Base-by-base conservation (phyloP, 2,888 invertebrate species). In the Parapristionchus giblindavisi region DNA sequence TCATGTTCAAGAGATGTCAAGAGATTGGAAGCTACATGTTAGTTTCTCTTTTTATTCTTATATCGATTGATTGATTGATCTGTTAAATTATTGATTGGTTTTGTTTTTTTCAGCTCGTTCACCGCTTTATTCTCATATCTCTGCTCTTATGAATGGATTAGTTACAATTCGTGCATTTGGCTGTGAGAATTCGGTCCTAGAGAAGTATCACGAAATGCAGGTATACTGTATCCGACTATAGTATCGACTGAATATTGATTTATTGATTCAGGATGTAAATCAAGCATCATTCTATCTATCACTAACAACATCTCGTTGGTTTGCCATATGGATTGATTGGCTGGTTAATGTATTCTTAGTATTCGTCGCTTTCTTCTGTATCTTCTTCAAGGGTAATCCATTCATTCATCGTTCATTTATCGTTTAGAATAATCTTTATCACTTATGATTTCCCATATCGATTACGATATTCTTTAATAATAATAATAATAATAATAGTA, bases 91-190 rank as follows among this genome's bases (percentile, higher is more conserved):
- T 3, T 56, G 24, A 65, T 14, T 56, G 56, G 24, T 29, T 5
- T 29, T 17, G 34, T 3, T 27, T 32, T 34, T 85, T 82, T 17
- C 89, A 94, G 94, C 93, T 79, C 92, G 95, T 77, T 95, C 95
- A 85, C 97, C 97, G 0, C 94, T 98, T n/a, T 97, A 96, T 90
- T 93, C 94, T 2, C 96, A 96, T 88, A 90, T 97, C 85, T 94
- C 93, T 87, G 93, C 95, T 36, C 92, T 94, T 0, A 90, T 98
- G 5, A 93, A 94, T 88, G 97, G 97, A 0, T 90, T 98, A 78
- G 92, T 94, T 0, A 96, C 96, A 0, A 95, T 98, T 65, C 91
- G 97, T 74, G 94, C 96, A 0, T 95, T 94, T 88, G 92, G 92
- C 8, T 94, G 94, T 0, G 93, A 94, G 87, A 91, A 92, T 73